phyloP scores from a whole-genome alignment of 2,888 invertebrate species.

The Sinelater perroti region DNA sequence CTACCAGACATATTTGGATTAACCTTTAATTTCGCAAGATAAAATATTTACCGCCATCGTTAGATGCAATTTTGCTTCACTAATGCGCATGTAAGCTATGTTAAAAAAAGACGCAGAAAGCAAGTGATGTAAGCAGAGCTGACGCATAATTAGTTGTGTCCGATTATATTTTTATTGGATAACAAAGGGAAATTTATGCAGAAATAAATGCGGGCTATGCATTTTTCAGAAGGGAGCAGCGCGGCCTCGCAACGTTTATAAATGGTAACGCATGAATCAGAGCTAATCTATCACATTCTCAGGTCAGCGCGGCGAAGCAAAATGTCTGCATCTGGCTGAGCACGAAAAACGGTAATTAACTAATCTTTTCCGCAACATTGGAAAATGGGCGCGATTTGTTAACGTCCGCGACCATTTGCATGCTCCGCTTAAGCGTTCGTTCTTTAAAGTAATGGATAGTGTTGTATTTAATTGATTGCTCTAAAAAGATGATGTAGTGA shows the following conservation, averaged over 20 bases:
- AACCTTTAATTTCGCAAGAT: no score
- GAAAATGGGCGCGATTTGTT: conserved; percentile 42
- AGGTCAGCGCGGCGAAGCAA: conserved; percentile 2
- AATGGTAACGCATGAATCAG: conserved; percentile 33
- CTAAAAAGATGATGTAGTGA: no score
- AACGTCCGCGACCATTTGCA: conserved; percentile 33
- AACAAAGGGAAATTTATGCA: conserved; percentile 6
- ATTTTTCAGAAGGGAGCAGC: conserved; percentile 1
- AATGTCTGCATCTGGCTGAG: conserved; percentile 38
- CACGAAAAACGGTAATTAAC: conserved; percentile 47
- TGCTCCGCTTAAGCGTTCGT: background rate
- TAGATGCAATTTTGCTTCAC: no score
- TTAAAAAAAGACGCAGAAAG: background rate
- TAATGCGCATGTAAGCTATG: no score
- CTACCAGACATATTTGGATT: no score
- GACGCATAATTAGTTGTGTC: no score
- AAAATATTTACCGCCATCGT: no score
- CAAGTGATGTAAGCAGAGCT: background rate
- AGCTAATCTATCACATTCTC: conserved; percentile 21
- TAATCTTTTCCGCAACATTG: conserved; percentile 44
- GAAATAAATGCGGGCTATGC: background rate
- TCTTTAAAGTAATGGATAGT: no score
- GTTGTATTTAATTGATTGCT: no score
- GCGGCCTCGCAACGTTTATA: conserved; percentile 8
- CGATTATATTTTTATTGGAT: conserved; percentile 1